Evolutionary conservation across 2,113 vertebrate genomes (phyloP), one percentile per base, ranked within the genome.

Genomic region (Cinclus mexicanus): DNA sequence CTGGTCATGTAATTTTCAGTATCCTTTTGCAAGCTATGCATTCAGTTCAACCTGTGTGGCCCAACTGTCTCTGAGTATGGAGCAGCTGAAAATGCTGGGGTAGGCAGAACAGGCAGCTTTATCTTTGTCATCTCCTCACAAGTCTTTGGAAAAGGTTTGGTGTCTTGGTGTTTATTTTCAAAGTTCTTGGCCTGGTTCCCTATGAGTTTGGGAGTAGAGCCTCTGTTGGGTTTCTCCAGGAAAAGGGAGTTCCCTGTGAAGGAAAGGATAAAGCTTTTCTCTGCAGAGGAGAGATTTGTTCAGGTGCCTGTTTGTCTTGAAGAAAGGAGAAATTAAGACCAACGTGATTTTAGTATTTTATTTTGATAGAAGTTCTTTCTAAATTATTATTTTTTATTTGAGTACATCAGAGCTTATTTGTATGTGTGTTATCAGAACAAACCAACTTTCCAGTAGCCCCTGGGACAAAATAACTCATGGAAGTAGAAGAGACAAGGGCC

Each of bases 401-500:
- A 46, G 7, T 39, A 65, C 3, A 28, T 68, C 19, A 52, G 39
- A 88, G 7, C 50, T 75, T 75, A 67, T 87, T 89, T 90, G 19
- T 81, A 14, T 82, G 44, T 41, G 2, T 65, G 24, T 49, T 74
- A 41, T 57, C 14, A 2, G 18, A 89, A 69, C 14, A 87, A 53
- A 52, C 14, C 33, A 90, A 83, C 24, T 89, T 89, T 75, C 15
- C 25, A 35, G 39, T 71, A 78, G 55, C 39, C 79, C 47, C 4
- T 59, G 74, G 89, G 91, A 61, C 33, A 79, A 60, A 87, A 64
- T 87, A 95, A 82, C 44, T 81, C 87, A 82, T 1, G 16, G 77
- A 82, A 83, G 76, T 87, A 93, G 91, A 88, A 94, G 49, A 83
- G 44, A 53, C 87, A 72, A 89, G 10, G 44, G 9, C n/a, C 82